Base-by-base conservation (phyloP, 2,113 vertebrate species). In the Dicentrarchus labrax region DNA sequence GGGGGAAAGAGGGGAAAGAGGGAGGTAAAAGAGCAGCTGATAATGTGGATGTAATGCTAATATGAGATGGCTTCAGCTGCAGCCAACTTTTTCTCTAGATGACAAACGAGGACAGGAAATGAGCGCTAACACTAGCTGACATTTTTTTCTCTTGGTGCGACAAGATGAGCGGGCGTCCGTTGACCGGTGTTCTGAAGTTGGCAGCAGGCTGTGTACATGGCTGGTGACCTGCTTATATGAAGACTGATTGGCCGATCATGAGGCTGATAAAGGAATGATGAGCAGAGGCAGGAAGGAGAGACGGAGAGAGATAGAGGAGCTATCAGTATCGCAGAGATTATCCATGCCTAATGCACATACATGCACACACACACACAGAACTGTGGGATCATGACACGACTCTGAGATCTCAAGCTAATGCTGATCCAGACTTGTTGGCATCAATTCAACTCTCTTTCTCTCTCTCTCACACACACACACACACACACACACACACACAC, bases 371-470 rank as follows among this genome's bases (percentile, higher is more conserved):
- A 59, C 67, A 85, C 59, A 70, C 1, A 79, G 59, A 65, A 13
- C 56, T 22, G 71, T 2, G 10, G 72, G 82, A 86, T 88, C 78
- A 65, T 76, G 78, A 71, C 70, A 82, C 47, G 45, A 78, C 38
- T 24, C 69, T 72, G 71, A 72, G 77, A 84, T 79, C 79, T 79
- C 64, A 39, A 54, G 51, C 62, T 68, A 82, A 80, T 59, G 64
- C 87, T 76, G 66, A 70, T 71, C 61, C 72, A 88, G 78, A 85
- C 68, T 79, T 22, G 43, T 50, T 89, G 91, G 83, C 85, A 71
- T 83, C 62, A 39, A 19, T 87, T 85, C 88, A 86, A 64, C 61
- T 83, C 43, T 17, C 22, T 53, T 15, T 71, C 56, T 82, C 48
- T 16, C 30, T 15, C 48, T 48, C 57, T 15, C 17, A 10, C 51